A percentile compares a stretch with the other conserved stretches of the same genome.
phyloP scores from a whole-genome alignment of 2,888 invertebrate genomes.

The Trissolcus brochymenae region DNA sequence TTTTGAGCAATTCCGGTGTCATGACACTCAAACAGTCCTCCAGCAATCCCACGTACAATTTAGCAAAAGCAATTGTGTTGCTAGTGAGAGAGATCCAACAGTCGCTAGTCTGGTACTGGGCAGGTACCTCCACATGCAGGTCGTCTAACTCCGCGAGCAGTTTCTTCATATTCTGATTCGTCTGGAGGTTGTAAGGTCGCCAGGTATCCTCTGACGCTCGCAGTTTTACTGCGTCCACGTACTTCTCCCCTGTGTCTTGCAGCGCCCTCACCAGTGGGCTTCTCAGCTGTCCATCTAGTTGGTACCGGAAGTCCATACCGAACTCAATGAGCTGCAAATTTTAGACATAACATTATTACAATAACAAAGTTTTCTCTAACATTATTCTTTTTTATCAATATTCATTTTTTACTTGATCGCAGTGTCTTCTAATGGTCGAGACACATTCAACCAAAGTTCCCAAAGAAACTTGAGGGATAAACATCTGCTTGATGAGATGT shows the following conservation, averaged over 20 bases:
- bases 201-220: conserved; percentile 89
- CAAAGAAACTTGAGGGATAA: conserved; percentile 91
- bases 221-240: conserved; percentile 88
- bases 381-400: no score
- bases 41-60: conserved; percentile 84
- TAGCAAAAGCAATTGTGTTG: conserved; percentile 88
- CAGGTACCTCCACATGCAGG: conserved; percentile 67
- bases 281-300: conserved; percentile 90
- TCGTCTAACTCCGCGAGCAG: conserved; percentile 69
- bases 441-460: conserved; percentile 92
- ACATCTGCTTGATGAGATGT: conserved; percentile 91
- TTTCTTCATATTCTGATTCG: conserved; percentile 75
- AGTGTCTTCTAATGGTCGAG: conserved; percentile 86
- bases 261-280: conserved; percentile 86
- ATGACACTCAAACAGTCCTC: conserved; percentile 87
- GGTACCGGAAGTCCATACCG: conserved; percentile 94
- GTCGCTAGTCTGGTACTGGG: conserved; percentile 77
- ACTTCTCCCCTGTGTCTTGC: conserved; percentile 87
- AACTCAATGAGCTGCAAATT: conserved; percentile 78
- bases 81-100: conserved; percentile 86
- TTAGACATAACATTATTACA: background rate
- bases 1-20: conserved; percentile 84
- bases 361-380: background rate
- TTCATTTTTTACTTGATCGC: conserved; percentile 71
- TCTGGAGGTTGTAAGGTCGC: conserved; percentile 88